A percentile compares a stretch with the other conserved stretches of the same genome.
Evolutionary conservation across 2,888 invertebrate species (phyloP).

Genomic region (Neoitamus cyanurus): DNA sequence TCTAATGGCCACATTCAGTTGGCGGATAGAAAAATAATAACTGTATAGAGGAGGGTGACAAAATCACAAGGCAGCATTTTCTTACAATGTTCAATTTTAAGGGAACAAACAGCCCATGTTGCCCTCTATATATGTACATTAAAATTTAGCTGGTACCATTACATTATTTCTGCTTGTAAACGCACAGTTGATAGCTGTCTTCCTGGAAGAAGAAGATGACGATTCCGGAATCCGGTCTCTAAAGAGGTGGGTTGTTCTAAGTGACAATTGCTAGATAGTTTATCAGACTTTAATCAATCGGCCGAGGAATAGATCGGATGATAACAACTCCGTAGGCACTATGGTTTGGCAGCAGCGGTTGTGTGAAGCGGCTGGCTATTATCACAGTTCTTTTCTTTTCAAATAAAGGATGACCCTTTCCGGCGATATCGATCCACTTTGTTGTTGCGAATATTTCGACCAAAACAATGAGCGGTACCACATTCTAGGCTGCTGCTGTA

Average conservation of each 20-base stretch:
- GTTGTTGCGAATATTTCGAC: conserved; percentile 72
- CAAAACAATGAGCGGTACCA: conserved; percentile 68
- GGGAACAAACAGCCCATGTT: too few relatives aligned
- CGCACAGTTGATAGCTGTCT: background rate
- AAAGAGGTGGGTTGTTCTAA: background rate
- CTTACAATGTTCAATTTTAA: too few relatives aligned
- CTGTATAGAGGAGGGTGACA: background rate
- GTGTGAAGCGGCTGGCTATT: background rate
- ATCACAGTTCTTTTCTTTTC: background rate
- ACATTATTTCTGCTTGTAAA: background rate
- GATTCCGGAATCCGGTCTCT: background rate
- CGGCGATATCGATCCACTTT: conserved; percentile 61
- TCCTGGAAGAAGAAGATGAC: background rate
- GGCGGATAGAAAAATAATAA: background rate
- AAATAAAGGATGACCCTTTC: conserved; percentile 24
- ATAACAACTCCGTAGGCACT: background rate
- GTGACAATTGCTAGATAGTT: background rate
- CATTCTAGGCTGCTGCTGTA: conserved; percentile 71
- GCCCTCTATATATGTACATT: too few relatives aligned
- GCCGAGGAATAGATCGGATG: background rate
- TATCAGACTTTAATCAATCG: background rate
- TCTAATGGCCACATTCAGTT: background rate
- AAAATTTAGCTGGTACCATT: background rate
- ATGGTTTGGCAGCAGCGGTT: background rate
- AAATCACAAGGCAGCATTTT: too few relatives aligned